Evolutionary conservation across 2,888 invertebrate genomes (phyloP), one percentile per base, ranked within the genome.

Genomic region (Tetrapedia diversipes): DNA sequence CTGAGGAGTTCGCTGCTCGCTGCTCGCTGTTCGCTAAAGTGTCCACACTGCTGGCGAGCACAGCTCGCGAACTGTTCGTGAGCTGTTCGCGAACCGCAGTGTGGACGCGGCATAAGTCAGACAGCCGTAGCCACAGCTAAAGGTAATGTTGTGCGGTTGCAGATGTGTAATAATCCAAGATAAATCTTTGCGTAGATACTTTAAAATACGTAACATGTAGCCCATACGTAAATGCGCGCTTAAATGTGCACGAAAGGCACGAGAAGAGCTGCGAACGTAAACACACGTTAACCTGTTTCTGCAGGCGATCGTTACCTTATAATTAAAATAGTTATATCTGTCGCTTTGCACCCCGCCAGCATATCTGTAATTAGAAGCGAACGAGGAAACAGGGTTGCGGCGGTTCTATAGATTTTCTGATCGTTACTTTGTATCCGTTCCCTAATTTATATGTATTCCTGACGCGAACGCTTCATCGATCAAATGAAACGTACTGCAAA

Each of bases 251-350:
- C 14, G 47, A 19, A 4, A 43, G 19, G 22, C 3, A 1, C 10
- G 16, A 0, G 19, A 2, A 49, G 14, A 73, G 41, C 27, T 19
- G 57, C 49, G 29, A 16, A 47, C 37, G 34, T 76, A 56, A 66
- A 57, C 60, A 39, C 51, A 34, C 56, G 63, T 70, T 61, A 66
- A 78, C 70, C 71, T 49, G 70, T 71, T 70, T 24, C 45, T 22
- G 37, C 60, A 43, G 57, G 61, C 51, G 34, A 66, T 63, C 53
- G 49, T 37, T 56, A 65, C 66, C 61, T 63, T 61, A 34, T 77
- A 78, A 78, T 78, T 78, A 77, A 66, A 59, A 56, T 47, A 53
- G 34, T 39, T 63, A 63, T 69, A 66, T 53, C 69, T 51, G 29
- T 69, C 56, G 43, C n/a, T n/a, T 57, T 24, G 14, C 56, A 16